Evolutionary conservation across 1,140 invertebrate species (phyloP).

Genomic region (Lutraria rhynchaena): DNA sequence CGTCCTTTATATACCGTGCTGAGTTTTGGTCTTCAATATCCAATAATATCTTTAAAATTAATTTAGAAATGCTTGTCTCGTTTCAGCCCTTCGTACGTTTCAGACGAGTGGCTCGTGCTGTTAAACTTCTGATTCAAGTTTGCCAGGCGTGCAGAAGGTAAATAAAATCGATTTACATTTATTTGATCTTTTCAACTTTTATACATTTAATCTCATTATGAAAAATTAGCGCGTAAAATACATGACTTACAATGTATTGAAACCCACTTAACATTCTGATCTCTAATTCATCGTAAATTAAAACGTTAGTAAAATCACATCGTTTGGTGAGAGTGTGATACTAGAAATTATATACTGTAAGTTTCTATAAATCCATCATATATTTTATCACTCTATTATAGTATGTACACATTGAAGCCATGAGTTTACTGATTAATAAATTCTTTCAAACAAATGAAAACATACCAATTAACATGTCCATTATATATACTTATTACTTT

Average conservation of each 20-base stretch:
- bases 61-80: too few species aligned
- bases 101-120: slow-evolving; percentile 63
- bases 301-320: not conserved
- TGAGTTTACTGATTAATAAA: too few species aligned
- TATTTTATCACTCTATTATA: too few species aligned
- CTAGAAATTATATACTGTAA: too few species aligned
- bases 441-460: too few species aligned
- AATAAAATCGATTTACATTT: not conserved
- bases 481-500: too few species aligned
- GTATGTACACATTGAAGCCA: too few species aligned
- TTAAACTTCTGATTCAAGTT: slow-evolving; percentile 67
- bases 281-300: not conserved
- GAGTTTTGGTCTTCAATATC: too few species aligned
- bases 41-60: too few species aligned
- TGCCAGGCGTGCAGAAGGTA: slow-evolving; percentile 70
- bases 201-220: not conserved
- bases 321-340: not conserved
- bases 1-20: too few species aligned
- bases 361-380: too few species aligned
- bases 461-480: too few species aligned
- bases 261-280: not conserved
- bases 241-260: not conserved
- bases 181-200: not conserved
- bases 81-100: slow-evolving; percentile 66
- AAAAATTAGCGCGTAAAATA: not conserved